Evolutionary conservation across 2,888 invertebrate species (phyloP).

Genomic region (Dinocampus coccinellae): DNA sequence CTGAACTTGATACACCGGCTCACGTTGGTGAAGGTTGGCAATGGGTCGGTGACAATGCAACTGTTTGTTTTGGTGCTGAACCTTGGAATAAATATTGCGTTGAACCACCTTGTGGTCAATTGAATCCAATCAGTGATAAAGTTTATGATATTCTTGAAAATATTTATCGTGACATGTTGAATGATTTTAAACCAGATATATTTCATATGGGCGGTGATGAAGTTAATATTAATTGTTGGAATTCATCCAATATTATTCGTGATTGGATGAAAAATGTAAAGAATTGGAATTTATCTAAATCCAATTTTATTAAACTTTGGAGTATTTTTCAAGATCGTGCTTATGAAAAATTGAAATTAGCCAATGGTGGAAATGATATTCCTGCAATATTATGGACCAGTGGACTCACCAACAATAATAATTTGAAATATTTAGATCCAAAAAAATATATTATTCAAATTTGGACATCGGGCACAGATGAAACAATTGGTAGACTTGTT

Average conservation of each 20-base stretch:
- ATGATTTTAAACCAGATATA: slow-evolving; percentile 79
- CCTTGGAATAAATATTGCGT: slow-evolving; percentile 82
- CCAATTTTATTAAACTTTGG: slow-evolving; percentile 62
- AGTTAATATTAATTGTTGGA: slow-evolving; percentile 81
- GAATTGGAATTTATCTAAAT: slow-evolving; percentile 74
- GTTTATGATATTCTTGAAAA: slow-evolving; percentile 79
- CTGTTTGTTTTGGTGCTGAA: slow-evolving; percentile 72
- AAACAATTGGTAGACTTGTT: slow-evolving; percentile 77
- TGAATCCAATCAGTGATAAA: slow-evolving; percentile 80
- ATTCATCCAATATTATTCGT: slow-evolving; percentile 77
- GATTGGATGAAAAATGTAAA: slow-evolving; percentile 76
- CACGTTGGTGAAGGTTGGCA: slow-evolving; percentile 92
- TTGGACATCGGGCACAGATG: slow-evolving; percentile 80
- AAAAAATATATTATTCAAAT: slow-evolving; percentile 86
- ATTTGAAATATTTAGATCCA: slow-evolving; percentile 79
- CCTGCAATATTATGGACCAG: slow-evolving; percentile 87
- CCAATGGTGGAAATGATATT: slow-evolving; percentile 71
- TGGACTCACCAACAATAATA: slow-evolving; percentile 77
- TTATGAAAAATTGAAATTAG: slow-evolving; percentile 72
- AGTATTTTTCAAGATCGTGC: slow-evolving; percentile 78
- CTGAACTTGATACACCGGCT: slow-evolving; percentile 93
- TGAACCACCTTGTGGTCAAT: slow-evolving; percentile 88
- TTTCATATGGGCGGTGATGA: slow-evolving; percentile 94
- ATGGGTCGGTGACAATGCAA: slow-evolving; percentile 63
- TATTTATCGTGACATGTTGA: slow-evolving; percentile 83